phyloP scores from a whole-genome alignment of 2,113 vertebrate species.

The Lepisosteus oculatus region DNA sequence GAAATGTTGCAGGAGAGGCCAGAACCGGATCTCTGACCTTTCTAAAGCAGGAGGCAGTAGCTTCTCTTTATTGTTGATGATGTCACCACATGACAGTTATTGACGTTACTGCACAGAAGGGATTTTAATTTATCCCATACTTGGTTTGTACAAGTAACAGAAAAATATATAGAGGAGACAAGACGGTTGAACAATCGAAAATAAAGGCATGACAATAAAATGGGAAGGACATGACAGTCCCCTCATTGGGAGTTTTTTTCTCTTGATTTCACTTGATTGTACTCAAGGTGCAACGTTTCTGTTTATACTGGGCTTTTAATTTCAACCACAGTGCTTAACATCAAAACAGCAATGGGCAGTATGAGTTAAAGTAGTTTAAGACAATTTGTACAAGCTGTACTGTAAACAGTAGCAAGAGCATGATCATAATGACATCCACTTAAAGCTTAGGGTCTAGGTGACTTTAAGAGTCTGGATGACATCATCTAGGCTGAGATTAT shows the following conservation, averaged over 20 bases:
- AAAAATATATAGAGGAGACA: too few species aligned
- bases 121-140: too few species aligned
- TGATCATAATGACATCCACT: not conserved
- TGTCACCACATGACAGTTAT: too few species aligned
- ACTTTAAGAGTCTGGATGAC: not conserved
- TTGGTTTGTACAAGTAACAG: too few species aligned
- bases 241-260: not conserved
- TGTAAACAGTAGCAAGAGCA: not conserved
- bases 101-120: too few species aligned
- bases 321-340: not conserved
- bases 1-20: too few species aligned
- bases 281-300: not conserved
- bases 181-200: too few species aligned
- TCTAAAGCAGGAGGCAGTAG: too few species aligned
- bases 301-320: not conserved
- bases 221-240: too few species aligned
- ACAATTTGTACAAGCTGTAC: not conserved
- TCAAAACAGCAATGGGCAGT: not conserved
- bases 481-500: constrained; percentile 12
- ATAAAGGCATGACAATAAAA: too few species aligned
- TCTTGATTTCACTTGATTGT: not conserved
- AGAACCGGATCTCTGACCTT: too few species aligned
- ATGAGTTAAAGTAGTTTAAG: not conserved
- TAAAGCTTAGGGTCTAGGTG: not conserved
- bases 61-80: too few species aligned